Base-by-base conservation (phyloP, 1,140 invertebrate genomes). In the Diorhabda carinulata region DNA sequence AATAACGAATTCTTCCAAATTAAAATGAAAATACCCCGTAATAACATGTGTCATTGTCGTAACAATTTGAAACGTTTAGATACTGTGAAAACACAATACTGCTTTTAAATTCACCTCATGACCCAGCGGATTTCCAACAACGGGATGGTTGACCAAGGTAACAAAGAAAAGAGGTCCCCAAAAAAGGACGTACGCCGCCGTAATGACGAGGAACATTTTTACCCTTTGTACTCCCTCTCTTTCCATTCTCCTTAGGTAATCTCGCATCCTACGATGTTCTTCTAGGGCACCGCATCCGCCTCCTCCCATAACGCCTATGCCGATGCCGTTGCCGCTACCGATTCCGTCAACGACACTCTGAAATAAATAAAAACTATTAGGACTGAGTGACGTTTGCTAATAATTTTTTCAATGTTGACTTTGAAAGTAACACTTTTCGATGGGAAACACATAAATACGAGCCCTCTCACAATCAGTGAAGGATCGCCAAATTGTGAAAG, bases 151-250 rank as follows among this genome's bases (percentile, higher is more conserved):
- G 25, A 91, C 86, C 57, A 92, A 80, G 0, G 90, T 95, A 66
- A 95, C 90, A 64, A 94, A 88, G 82, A 95, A 95, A 68, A 96
- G 82, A 40, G 93, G 93, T 70, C 92, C 92, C 93, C 93, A 96
- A 82, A 94, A 94, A 45, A 95, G 84, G 10, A 94, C 86, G 78
- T 94, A 96, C 4, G 91, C 91, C 0, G 90, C 87, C 0, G 92
- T 92, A 79, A 95, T 93, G 66, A 92, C 89, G 43, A 92, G 86
- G 81, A 94, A 94, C 91, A 93, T 93, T 80, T 92, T 90, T 6
- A 92, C 90, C 52, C 90, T 83, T 72, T 91, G 89, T 61, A 90
- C 90, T 40, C 89, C 90, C 73, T 93, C 91, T 10, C 87, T 83
- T 79, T 93, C 92, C 82, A 93, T 90, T 71, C 90, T 84, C 64